Conservation (phyloP, 2,797 vertebrate genomes). For the Diplodus sargus region DNA sequence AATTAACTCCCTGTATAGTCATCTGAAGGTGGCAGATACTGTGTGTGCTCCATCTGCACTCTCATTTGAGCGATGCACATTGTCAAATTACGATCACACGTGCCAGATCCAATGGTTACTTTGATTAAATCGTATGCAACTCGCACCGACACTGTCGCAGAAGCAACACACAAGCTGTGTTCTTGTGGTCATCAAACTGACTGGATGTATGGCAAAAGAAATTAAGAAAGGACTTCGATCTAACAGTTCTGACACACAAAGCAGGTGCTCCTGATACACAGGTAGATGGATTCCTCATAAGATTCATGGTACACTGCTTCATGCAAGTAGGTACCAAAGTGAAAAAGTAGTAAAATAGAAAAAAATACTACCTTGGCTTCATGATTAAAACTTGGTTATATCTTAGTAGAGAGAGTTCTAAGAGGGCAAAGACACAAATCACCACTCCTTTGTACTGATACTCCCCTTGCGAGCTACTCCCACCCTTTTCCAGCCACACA, state of each 20-base stretch:
- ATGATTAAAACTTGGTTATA: not conserved
- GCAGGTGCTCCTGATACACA: not conserved
- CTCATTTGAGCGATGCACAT: slow-evolving; percentile 26
- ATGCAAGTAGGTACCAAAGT: too few relatives aligned
- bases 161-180: not conserved
- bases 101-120: slow-evolving; percentile 9
- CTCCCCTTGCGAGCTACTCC: not conserved
- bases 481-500: not conserved
- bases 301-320: not conserved
- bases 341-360: not conserved
- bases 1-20: slow-evolving; percentile 24
- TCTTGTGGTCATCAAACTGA: not conserved
- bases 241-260: not conserved
- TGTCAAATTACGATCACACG: slow-evolving; percentile 32
- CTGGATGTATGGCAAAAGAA: not conserved
- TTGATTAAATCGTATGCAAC: slow-evolving; percentile 2
- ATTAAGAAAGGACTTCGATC: not conserved
- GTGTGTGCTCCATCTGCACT: slow-evolving; percentile 41
- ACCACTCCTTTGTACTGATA: not conserved
- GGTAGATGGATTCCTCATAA: not conserved
- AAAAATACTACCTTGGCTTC: not conserved
- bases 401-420: not conserved
- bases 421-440: not conserved
- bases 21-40: slow-evolving; percentile 44
- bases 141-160: not conserved